Conservation (phyloP, 2,888 invertebrate genomes). For the Sympetrum striolatum region DNA sequence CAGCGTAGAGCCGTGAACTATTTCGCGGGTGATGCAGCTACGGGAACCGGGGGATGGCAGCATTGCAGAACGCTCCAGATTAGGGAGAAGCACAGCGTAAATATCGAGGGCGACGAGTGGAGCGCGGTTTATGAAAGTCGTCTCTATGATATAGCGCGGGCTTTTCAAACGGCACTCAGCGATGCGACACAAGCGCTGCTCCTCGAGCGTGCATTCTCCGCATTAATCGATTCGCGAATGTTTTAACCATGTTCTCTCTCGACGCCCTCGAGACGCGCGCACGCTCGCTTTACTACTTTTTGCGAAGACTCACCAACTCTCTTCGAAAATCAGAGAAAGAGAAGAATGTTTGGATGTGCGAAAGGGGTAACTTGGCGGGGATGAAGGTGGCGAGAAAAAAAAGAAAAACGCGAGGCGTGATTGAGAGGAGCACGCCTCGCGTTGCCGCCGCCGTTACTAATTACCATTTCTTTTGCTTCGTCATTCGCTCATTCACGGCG, state of each 20-base stretch:
- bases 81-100: too few species aligned
- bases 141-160: too few species aligned
- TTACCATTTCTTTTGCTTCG: conserved; percentile 35
- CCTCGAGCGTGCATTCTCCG: too few species aligned
- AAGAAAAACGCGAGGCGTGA: neutral
- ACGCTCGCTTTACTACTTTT: neutral
- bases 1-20: too few species aligned
- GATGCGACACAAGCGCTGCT: too few species aligned
- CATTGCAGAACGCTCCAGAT: too few species aligned
- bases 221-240: neutral
- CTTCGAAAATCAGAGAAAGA: neutral
- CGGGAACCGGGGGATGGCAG: too few species aligned
- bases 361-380: neutral
- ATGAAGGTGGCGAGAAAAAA: neutral
- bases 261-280: neutral
- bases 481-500: conserved; percentile 21
- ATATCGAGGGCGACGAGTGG: too few species aligned
- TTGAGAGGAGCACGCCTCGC: conserved; percentile 2
- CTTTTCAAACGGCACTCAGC: too few species aligned
- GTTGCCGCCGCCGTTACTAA: conserved; percentile 21
- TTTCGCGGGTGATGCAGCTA: too few species aligned
- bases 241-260: neutral
- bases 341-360: neutral
- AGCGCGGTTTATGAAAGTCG: too few species aligned
- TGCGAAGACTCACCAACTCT: neutral